Evolutionary conservation across 2,113 vertebrate species (phyloP).

Genomic region (Trachemys scripta): DNA sequence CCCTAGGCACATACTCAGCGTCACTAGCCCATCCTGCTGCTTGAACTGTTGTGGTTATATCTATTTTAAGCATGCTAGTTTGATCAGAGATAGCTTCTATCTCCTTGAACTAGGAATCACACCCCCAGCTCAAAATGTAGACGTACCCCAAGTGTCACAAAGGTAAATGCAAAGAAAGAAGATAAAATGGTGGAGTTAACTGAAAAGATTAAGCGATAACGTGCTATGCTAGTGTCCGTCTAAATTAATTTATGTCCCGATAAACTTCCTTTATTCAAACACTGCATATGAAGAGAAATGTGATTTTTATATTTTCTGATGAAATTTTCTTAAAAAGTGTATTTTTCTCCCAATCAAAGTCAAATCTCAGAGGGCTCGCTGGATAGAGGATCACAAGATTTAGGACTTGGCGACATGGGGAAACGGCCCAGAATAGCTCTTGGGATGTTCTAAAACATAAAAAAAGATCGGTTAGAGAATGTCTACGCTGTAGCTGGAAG

Average conservation of each 20-base stretch:
- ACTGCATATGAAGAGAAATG: neutral
- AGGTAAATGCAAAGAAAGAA: neutral
- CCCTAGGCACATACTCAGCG: no score
- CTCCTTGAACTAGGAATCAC: no score
- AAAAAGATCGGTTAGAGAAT: neutral
- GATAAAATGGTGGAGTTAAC: rapidly evolving
- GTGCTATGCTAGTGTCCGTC: no score
- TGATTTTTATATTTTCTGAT: neutral
- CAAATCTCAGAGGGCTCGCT: rapidly evolving
- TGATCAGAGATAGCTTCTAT: no score
- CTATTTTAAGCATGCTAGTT: no score
- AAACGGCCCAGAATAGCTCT: neutral
- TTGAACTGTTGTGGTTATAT: no score
- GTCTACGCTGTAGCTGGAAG: neutral
- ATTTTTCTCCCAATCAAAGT: neutral
- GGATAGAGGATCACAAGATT: neutral
- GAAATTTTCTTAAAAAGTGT: rapidly evolving
- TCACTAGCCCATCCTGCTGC: no score
- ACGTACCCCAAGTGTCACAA: no score
- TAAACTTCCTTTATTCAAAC: neutral
- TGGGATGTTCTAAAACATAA: neutral
- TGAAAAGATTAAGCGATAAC: neutral
- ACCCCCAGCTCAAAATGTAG: no score
- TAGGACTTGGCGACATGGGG: neutral
- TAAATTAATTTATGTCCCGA: neutral